Conservation (phyloP, 2,888 invertebrate genomes). For the Drosophila cognata region DNA sequence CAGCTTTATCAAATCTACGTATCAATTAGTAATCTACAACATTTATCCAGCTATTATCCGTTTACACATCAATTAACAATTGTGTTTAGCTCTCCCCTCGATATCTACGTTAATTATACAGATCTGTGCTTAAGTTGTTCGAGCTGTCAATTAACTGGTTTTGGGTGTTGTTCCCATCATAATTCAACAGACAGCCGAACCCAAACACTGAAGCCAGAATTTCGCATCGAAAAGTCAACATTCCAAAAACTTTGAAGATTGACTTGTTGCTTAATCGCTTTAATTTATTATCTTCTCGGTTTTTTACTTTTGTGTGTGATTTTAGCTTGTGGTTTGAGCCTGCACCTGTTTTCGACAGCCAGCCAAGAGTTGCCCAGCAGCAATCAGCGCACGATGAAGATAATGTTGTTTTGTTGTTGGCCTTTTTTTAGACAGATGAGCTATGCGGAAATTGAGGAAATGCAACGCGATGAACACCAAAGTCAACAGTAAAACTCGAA, state of each 20-base stretch:
- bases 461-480: constrained; percentile 57
- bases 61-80: background rate
- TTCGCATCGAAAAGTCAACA: constrained; percentile 2
- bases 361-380: constrained; percentile 14
- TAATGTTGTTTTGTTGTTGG: constrained; percentile 27
- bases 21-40: background rate
- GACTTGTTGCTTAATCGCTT: constrained; percentile 35
- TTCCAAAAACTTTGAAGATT: constrained; percentile 16
- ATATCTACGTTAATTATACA: background rate
- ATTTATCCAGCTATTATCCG: background rate
- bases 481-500: constrained; percentile 45
- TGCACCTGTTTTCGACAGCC: constrained; percentile 45
- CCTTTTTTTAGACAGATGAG: constrained; percentile 56
- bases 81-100: background rate
- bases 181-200: constrained; percentile 9
- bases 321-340: constrained; percentile 19
- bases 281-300: constrained; percentile 8
- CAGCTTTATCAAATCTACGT: background rate
- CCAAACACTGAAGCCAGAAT: constrained; percentile 19
- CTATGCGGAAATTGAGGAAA: constrained; percentile 70
- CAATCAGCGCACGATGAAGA: constrained; percentile 17
- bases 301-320: background rate
- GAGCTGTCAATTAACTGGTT: constrained; percentile 12
- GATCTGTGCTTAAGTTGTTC: constrained; percentile 1
- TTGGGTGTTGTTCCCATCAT: constrained; percentile 7